Percentiles rank a stretch among this genome's conserved stretches.
These are phyloP conservation scores for Abrostola tripartita DNA, from an alignment of 2,888 invertebrate species.

Conservation along the genomic window DNA sequence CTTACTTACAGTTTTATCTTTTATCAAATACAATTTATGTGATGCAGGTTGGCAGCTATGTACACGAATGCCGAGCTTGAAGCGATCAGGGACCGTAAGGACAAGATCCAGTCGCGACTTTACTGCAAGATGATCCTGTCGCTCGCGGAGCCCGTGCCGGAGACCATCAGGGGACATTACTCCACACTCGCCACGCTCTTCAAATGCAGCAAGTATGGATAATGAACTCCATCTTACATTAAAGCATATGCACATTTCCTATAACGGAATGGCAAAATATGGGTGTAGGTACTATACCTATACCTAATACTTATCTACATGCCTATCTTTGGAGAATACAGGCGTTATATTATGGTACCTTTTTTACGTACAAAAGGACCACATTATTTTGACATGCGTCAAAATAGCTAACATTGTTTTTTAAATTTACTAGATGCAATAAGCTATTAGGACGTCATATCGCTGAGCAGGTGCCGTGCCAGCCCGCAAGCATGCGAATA, in stretches of 20 bases:
- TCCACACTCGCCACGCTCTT: conserved; percentile 93
- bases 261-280: no score
- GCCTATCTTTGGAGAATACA: not conserved
- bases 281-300: no score
- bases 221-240: not conserved
- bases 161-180: conserved; percentile 93
- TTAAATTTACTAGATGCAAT: conserved; percentile 86
- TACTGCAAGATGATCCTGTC: conserved; percentile 95
- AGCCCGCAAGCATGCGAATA: conserved; percentile 91
- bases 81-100: conserved; percentile 94
- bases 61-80: conserved; percentile 97
- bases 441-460: conserved; percentile 92
- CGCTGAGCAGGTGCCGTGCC: conserved; percentile 92
- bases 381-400: not conserved
- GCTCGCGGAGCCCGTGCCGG: conserved; percentile 92
- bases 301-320: no score
- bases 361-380: not conserved
- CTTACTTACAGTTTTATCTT: no score
- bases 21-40: no score
- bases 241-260: no score
- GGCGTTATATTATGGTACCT: no score
- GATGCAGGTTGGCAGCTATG: conserved; percentile 92
- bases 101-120: conserved; percentile 95
- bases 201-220: conserved; percentile 90
- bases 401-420: not conserved